Base-by-base conservation (phyloP, 2,113 vertebrate species). In the Sturnira hondurensis region DNA sequence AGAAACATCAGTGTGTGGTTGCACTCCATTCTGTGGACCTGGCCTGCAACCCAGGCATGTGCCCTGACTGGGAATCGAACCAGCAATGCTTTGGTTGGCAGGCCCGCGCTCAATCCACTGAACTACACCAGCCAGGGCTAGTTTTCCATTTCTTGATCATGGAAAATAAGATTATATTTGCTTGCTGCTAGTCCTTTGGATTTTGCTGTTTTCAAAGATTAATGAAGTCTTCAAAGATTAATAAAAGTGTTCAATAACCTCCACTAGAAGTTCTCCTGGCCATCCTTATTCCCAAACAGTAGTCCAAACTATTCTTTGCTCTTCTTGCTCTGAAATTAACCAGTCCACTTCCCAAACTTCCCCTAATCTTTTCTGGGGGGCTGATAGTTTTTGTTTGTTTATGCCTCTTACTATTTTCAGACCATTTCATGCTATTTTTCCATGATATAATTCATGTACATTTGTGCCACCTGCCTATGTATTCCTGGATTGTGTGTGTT, bases 291-390 rank as follows among this genome's bases (percentile, higher is more conserved):
- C 31, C 43, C 65, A 58, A 68, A 26, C 16, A 19, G 33, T 14
- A 52, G 52, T 52, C 22, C 31, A 76, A 74, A 22, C 33, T 56
- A 0, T 47, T 70, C 33, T 94, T 82, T 95, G 36, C 43, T 82
- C 33, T 94, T 77, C 80, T 41, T 73, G 50, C 41, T 82, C 76
- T 89, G 86, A 86, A 92, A 93, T 84, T 82, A 94, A 87, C 38
- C 41, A 89, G 16, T 50, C 20, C 12, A 20, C 67, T 92, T 93
- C 58, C 89, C 31, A 54, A 78, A 81, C 15, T 17, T 81, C 14
- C 13, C 43, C 52, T 54, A 83, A 12, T 10, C 16, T 52, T 71
- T 91, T 65, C 47, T 67, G 56, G 31, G 43, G 56, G 31, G 52
- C 36, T 9, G 8, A 4, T 16, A 74, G 7, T 81, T 65, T 63